Conservation (phyloP, 2,888 invertebrate genomes). For the Mesodorylaimus sp. region DNA sequence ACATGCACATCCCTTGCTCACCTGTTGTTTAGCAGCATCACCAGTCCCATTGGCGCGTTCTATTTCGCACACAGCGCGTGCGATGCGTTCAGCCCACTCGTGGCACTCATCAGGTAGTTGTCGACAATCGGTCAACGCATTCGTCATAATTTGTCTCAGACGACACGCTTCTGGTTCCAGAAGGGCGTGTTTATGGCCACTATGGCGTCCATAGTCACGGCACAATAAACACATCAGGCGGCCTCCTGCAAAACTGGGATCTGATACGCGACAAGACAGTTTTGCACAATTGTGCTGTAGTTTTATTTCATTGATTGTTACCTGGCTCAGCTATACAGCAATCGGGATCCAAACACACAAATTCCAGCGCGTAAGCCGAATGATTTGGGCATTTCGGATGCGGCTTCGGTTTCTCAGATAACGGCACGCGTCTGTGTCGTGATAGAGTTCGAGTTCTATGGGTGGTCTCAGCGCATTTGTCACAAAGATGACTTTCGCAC, state of each 20-base stretch:
- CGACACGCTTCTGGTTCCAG: conserved; percentile 42
- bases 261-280: too few species aligned
- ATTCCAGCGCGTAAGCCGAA: conserved; percentile 40
- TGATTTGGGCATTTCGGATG: conserved; percentile 41
- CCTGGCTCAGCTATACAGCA: conserved; percentile 37
- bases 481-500: conserved; percentile 41
- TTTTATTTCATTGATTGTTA: too few species aligned
- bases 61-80: conserved; percentile 33
- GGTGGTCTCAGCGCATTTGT: conserved; percentile 39
- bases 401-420: conserved; percentile 42
- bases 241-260: too few species aligned
- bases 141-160: conserved; percentile 37
- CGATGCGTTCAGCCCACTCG: conserved; percentile 38
- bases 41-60: conserved; percentile 34
- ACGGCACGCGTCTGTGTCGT: conserved; percentile 39
- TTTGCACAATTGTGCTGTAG: too few species aligned
- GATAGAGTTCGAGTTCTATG: conserved; percentile 40
- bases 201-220: conserved; percentile 42
- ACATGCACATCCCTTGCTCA: background rate
- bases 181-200: conserved; percentile 40
- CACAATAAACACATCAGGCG: conserved; percentile 44
- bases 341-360: conserved; percentile 41
- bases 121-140: conserved; percentile 39
- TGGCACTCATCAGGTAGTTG: conserved; percentile 40
- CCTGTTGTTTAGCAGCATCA: conserved; percentile 33